These are phyloP conservation scores for Hydroisotoma schaefferi DNA, from an alignment of 2,888 invertebrate genomes.

Conservation along the genomic window DNA sequence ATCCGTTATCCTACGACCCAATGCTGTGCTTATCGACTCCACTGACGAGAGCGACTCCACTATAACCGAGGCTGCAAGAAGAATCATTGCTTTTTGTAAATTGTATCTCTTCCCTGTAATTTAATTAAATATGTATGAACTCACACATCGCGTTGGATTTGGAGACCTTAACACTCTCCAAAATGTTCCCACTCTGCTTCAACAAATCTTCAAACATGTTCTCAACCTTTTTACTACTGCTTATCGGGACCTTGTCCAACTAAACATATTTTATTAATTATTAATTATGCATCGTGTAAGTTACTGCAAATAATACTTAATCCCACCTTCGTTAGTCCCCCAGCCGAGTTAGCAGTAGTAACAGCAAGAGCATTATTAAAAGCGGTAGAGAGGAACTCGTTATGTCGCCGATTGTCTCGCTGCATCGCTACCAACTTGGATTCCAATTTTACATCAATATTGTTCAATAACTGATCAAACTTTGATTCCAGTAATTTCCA, in stretches of 20 bases:
- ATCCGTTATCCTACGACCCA: constrained; percentile 40
- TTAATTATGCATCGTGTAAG: too few relatives aligned
- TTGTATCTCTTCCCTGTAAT: too few relatives aligned
- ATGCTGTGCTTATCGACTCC: constrained; percentile 41
- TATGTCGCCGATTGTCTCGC: constrained; percentile 44
- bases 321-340: too few relatives aligned
- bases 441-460: constrained; percentile 42
- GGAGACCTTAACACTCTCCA: constrained; percentile 57
- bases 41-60: constrained; percentile 43
- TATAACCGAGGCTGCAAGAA: constrained; percentile 36
- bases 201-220: constrained; percentile 64
- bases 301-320: too few relatives aligned
- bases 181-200: constrained; percentile 56
- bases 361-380: constrained; percentile 30
- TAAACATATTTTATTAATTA: too few relatives aligned
- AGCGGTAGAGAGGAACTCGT: constrained; percentile 35
- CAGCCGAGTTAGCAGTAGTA: too few relatives aligned
- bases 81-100: too few relatives aligned
- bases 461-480: constrained; percentile 35
- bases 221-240: constrained; percentile 54
- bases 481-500: constrained; percentile 46
- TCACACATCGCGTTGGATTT: constrained; percentile 57
- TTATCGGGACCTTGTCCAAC: too few relatives aligned
- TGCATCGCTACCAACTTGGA: constrained; percentile 41
- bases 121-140: too few relatives aligned